Percentiles rank a stretch among this genome's conserved stretches.
Conservation (phyloP, 2,113 vertebrate genomes). For the Neoarius graeffei region DNA sequence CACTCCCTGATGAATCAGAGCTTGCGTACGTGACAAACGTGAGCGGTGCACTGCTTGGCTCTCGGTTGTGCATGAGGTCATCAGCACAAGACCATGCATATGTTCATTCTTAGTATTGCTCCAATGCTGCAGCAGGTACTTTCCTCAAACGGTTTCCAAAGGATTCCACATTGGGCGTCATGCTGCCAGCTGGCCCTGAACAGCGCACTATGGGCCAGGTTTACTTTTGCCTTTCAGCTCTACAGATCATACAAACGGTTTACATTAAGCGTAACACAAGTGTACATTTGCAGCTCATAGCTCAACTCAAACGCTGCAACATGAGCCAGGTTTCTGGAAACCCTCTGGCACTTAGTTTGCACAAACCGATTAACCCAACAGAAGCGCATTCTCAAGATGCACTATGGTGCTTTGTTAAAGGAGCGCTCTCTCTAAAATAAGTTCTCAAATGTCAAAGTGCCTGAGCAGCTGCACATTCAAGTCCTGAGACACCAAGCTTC, state of each 20-base stretch:
- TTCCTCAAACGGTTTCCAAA: not conserved
- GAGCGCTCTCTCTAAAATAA: not conserved
- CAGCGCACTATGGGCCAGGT: not conserved
- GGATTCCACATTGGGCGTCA: not conserved
- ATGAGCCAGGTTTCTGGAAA: not conserved
- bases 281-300: not conserved
- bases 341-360: not conserved
- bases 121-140: not conserved
- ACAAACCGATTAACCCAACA: not conserved
- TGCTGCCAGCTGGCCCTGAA: not conserved
- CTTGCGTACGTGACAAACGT: conserved; percentile 2
- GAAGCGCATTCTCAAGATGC: not conserved
- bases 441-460: not conserved
- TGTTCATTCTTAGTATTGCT: not conserved
- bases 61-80: not conserved
- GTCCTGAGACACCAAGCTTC: not conserved
- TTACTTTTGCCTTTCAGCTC: not conserved
- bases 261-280: not conserved
- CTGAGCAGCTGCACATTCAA: not conserved
- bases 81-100: not conserved
- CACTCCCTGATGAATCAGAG: conserved; percentile 3
- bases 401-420: not conserved
- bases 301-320: not conserved
- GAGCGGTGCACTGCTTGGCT: not conserved
- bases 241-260: not conserved